These are phyloP conservation scores for Galerucella nymphaeae DNA, from an alignment of 2,888 invertebrate species.

Conservation along the genomic window DNA sequence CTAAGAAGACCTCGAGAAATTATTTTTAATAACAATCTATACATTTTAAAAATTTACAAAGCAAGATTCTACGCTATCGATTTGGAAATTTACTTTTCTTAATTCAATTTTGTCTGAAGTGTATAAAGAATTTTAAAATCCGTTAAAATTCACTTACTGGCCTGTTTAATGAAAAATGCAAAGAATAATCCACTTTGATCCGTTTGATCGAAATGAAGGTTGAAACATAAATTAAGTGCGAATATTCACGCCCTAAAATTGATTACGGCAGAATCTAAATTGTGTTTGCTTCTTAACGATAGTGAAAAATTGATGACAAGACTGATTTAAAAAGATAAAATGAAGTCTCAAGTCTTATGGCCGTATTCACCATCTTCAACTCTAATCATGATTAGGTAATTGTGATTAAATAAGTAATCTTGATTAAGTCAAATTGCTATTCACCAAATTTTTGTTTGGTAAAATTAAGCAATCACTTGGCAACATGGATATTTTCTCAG, in stretches of 20 bases:
- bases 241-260: neutral
- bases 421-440: too few relatives aligned
- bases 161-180: neutral
- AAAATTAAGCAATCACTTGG: too few relatives aligned
- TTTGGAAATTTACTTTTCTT: too few relatives aligned
- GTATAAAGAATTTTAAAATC: neutral
- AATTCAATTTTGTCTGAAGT: neutral
- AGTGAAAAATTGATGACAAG: neutral
- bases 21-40: too few relatives aligned
- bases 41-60: too few relatives aligned
- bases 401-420: too few relatives aligned
- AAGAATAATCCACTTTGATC: neutral
- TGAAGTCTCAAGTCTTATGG: neutral
- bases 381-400: too few relatives aligned
- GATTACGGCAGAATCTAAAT: neutral
- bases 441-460: too few relatives aligned
- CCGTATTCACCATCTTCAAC: too few relatives aligned
- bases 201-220: neutral
- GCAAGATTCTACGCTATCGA: too few relatives aligned
- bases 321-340: neutral
- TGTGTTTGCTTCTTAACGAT: neutral
- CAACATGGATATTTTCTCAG: too few relatives aligned
- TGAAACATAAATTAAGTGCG: constrained; percentile 1
- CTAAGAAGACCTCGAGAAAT: too few relatives aligned
- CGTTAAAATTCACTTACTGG: neutral